These are phyloP conservation scores for Linnaemya tessellans DNA, from an alignment of 2,888 invertebrate genomes.

Conservation along the genomic window DNA sequence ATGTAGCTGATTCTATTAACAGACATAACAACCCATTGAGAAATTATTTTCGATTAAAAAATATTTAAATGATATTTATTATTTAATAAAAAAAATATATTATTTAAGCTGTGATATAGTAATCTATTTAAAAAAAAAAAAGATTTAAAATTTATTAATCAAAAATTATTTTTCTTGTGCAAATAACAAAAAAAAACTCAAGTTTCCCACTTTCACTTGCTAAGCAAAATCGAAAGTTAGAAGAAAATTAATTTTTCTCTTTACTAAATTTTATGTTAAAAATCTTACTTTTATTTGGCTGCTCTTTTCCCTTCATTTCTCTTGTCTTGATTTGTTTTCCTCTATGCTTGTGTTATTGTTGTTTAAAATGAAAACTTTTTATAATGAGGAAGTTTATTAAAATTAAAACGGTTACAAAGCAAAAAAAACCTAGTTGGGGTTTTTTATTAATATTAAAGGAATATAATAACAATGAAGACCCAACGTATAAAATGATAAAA, in stretches of 20 bases:
- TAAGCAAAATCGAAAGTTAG: no score
- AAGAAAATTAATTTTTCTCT: background rate
- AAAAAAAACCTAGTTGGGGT: background rate
- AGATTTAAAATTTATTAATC: no score
- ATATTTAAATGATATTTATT: no score
- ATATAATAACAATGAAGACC: background rate
- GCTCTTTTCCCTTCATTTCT: background rate
- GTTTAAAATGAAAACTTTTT: constrained; percentile 39
- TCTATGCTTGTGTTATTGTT: constrained; percentile 27
- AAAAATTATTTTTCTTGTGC: no score
- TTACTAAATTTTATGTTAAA: background rate
- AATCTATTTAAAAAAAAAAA: no score
- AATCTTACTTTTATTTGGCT: background rate
- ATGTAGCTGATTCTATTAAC: no score
- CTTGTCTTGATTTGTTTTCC: background rate
- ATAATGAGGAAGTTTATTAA: constrained; percentile 68
- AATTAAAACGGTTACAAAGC: constrained; percentile 61
- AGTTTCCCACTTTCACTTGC: background rate
- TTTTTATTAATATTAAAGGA: background rate
- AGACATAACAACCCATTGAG: no score
- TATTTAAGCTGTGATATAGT: no score
- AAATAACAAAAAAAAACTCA: no score
- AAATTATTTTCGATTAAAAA: no score
- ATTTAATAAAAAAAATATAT: no score
- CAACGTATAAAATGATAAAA: constrained; percentile 26